Evolutionary conservation across 2,113 vertebrate genomes (phyloP).

Genomic region (Passer montanus): DNA sequence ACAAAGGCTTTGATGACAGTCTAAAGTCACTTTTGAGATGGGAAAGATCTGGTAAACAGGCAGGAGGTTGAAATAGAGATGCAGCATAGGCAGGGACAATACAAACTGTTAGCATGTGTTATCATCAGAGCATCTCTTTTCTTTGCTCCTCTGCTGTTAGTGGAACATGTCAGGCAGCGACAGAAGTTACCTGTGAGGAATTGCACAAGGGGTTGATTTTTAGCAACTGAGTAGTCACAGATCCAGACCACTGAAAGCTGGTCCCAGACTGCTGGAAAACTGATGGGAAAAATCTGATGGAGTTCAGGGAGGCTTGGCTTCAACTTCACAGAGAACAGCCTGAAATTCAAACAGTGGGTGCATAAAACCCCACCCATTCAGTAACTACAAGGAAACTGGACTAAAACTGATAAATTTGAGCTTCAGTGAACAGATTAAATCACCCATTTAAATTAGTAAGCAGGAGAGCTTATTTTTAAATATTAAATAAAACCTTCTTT

Average conservation of each 20-base stretch:
- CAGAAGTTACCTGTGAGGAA: background rate
- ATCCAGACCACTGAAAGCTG: background rate
- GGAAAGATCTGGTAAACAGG: background rate
- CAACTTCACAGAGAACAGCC: background rate
- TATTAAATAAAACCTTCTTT: background rate
- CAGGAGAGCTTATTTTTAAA: background rate
- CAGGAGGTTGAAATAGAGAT: background rate
- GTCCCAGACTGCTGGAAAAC: background rate
- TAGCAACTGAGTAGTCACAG: background rate
- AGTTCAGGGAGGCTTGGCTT: background rate
- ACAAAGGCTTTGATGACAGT: background rate
- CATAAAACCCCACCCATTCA: background rate
- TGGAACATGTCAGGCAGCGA: fast-evolving
- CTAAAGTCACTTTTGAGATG: background rate
- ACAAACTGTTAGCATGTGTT: background rate
- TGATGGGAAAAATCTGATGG: background rate
- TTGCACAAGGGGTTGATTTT: background rate
- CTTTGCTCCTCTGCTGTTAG: background rate
- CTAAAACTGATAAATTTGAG: background rate
- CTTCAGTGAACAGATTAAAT: constrained; percentile 43
- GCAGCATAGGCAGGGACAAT: background rate
- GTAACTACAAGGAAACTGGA: background rate
- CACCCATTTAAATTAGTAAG: background rate
- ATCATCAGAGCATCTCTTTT: background rate
- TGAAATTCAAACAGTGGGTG: background rate